Conservation (phyloP, 2,888 invertebrate species). For the Ecliptopera silaceata region DNA sequence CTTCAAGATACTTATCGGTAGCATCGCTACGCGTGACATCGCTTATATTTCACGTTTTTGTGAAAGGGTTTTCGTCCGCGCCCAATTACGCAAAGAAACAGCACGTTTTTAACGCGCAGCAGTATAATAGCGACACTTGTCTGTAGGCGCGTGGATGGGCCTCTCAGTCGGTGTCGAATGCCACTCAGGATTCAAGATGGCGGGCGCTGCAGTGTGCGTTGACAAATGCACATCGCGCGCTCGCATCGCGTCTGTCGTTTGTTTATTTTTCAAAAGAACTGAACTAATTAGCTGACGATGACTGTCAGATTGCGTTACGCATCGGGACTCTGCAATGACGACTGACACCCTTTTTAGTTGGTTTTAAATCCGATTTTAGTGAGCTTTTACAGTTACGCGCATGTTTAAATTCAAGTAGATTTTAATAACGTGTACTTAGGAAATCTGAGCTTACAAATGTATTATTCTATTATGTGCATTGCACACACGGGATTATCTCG, state of each 20-base stretch:
- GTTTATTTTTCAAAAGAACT: constrained; percentile 38
- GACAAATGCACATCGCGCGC: constrained; percentile 63
- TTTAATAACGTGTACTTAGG: too few species aligned
- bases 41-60: constrained; percentile 45
- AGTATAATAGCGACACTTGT: constrained; percentile 59
- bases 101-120: constrained; percentile 57
- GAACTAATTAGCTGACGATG: constrained; percentile 41
- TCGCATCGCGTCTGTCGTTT: constrained; percentile 38
- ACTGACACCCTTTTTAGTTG: constrained; percentile 29
- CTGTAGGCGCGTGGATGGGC: constrained; percentile 61
- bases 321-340: constrained; percentile 32
- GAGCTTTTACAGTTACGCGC: background rate
- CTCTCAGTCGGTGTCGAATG: constrained; percentile 73
- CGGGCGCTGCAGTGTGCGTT: constrained; percentile 58
- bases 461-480: too few species aligned
- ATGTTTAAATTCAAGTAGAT: too few species aligned
- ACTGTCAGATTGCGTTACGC: constrained; percentile 40
- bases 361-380: constrained; percentile 12
- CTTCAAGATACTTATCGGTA: constrained; percentile 45
- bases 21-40: constrained; percentile 47
- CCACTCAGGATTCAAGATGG: constrained; percentile 67
- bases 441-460: too few species aligned
- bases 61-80: constrained; percentile 56
- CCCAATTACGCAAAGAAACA: constrained; percentile 71
- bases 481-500: constrained; percentile 55